Percentiles rank a stretch among this genome's conserved stretches.
Conservation (phyloP, 2,888 invertebrate genomes). For the Drosophila picticornis region DNA sequence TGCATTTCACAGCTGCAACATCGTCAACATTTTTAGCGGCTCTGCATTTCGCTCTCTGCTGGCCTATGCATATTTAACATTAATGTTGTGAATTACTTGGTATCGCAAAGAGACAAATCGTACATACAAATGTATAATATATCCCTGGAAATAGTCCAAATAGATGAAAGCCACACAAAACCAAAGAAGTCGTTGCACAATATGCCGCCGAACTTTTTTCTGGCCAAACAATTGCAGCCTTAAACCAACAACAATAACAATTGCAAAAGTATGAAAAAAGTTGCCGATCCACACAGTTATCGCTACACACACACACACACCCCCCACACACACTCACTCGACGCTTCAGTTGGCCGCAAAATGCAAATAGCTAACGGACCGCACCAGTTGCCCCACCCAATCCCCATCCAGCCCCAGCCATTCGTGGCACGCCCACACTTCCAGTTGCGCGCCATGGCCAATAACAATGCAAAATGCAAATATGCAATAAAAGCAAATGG, state of each 20-base stretch:
- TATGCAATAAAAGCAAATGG: slow-evolving; percentile 72
- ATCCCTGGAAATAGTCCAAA: slow-evolving; percentile 30
- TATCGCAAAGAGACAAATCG: slow-evolving; percentile 24
- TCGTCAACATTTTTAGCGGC: slow-evolving; percentile 42
- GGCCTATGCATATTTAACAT: slow-evolving; percentile 74
- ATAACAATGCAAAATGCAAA: slow-evolving; percentile 78
- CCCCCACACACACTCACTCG: slow-evolving; percentile 5
- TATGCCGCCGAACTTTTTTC: slow-evolving; percentile 11
- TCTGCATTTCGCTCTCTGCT: slow-evolving; percentile 46
- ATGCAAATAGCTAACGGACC: slow-evolving; percentile 60
- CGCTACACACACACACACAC: slow-evolving; percentile 4
- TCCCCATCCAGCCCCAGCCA: neutral
- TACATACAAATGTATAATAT: slow-evolving; percentile 17
- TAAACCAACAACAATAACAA: slow-evolving; percentile 24
- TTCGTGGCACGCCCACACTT: slow-evolving; percentile 44
- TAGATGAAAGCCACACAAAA: slow-evolving; percentile 50
- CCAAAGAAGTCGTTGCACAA: slow-evolving; percentile 33
- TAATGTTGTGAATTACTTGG: slow-evolving; percentile 67
- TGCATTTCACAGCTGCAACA: slow-evolving; percentile 55
- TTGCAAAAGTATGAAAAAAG: slow-evolving; percentile 18
- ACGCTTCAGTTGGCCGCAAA: slow-evolving; percentile 53
- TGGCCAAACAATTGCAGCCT: slow-evolving; percentile 49
- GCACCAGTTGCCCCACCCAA: slow-evolving; percentile 7
- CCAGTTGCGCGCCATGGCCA: slow-evolving; percentile 48
- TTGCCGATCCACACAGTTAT: slow-evolving; percentile 28